Evolutionary conservation across 1,140 invertebrate species (phyloP).

Genomic region (Copidosoma floridanum): DNA sequence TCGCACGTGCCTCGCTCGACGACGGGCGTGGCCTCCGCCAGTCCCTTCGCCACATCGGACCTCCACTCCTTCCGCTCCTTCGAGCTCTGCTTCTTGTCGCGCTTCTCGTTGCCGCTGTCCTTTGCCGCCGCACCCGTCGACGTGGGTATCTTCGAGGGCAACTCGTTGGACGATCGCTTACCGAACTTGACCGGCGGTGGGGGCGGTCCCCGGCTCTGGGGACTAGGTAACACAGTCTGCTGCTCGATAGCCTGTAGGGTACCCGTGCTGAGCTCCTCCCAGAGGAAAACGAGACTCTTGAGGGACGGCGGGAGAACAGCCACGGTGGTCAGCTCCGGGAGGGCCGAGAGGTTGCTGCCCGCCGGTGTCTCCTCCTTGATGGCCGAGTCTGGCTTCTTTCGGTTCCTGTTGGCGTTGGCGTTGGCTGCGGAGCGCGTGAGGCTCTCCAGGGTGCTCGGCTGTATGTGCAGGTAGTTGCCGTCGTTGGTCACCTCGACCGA

Average conservation of each 20-base stretch:
- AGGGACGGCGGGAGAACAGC: slow-evolving; percentile 81
- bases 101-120: slow-evolving; percentile 58
- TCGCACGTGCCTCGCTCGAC: slow-evolving; percentile 74
- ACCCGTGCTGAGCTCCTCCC: slow-evolving; percentile 81
- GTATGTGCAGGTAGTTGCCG: slow-evolving; percentile 75
- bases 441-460: slow-evolving; percentile 73
- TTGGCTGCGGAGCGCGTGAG: slow-evolving; percentile 73
- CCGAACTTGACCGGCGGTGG: slow-evolving; percentile 51
- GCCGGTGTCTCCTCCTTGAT: slow-evolving; percentile 61
- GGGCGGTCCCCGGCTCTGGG: slow-evolving; percentile 50
- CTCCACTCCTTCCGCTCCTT: slow-evolving; percentile 64
- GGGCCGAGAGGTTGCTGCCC: slow-evolving; percentile 38
- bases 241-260: slow-evolving; percentile 68
- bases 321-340: slow-evolving; percentile 61
- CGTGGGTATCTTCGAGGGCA: slow-evolving; percentile 34
- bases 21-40: slow-evolving; percentile 29
- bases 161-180: slow-evolving; percentile 44
- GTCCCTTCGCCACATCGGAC: slow-evolving; percentile 34
- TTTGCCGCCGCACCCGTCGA: slow-evolving; percentile 34
- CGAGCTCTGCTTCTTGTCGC: slow-evolving; percentile 56
- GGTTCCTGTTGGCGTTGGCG: slow-evolving; percentile 67
- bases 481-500: slow-evolving; percentile 83
- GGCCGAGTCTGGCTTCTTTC: slow-evolving; percentile 57
- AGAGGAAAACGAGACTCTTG: slow-evolving; percentile 78
- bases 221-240: slow-evolving; percentile 56